Conservation (phyloP, 2,113 vertebrate species). For the Oncorhynchus nerka region DNA sequence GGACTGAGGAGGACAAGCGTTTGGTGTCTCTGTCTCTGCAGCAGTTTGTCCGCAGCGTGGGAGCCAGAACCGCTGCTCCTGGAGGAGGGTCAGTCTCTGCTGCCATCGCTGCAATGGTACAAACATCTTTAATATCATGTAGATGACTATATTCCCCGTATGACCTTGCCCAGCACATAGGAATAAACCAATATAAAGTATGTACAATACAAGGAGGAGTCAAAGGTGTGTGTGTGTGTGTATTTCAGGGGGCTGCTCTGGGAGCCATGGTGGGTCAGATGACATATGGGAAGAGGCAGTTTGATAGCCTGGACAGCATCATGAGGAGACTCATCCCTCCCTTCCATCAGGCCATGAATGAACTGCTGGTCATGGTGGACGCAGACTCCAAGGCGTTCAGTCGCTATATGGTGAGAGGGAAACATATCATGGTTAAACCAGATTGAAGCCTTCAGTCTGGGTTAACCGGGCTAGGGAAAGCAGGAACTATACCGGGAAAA, state of each 20-base stretch:
- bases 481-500: not conserved
- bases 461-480: not conserved
- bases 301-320: slow-evolving; percentile 80
- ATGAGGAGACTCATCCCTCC: slow-evolving; percentile 87
- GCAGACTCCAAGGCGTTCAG: slow-evolving; percentile 82
- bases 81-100: slow-evolving; percentile 95
- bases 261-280: slow-evolving; percentile 93
- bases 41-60: slow-evolving; percentile 80
- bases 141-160: no score
- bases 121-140: not conserved
- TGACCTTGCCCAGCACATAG: no score
- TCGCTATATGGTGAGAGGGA: slow-evolving; percentile 82
- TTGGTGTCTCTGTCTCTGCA: slow-evolving; percentile 76
- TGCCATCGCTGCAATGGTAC: slow-evolving; percentile 83
- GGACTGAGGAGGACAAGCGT: slow-evolving; percentile 32
- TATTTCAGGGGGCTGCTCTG: slow-evolving; percentile 84
- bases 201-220: no score
- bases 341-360: slow-evolving; percentile 76
- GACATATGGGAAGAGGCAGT: slow-evolving; percentile 91
- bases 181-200: no score
- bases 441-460: not conserved
- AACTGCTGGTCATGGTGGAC: slow-evolving; percentile 81
- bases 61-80: slow-evolving; percentile 80
- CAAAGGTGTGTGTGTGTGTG: not conserved
- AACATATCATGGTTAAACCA: not conserved